These are phyloP conservation scores for Neolamprologus tretocephalus DNA, from an alignment of 2,113 vertebrate genomes.

Conservation along the genomic window DNA sequence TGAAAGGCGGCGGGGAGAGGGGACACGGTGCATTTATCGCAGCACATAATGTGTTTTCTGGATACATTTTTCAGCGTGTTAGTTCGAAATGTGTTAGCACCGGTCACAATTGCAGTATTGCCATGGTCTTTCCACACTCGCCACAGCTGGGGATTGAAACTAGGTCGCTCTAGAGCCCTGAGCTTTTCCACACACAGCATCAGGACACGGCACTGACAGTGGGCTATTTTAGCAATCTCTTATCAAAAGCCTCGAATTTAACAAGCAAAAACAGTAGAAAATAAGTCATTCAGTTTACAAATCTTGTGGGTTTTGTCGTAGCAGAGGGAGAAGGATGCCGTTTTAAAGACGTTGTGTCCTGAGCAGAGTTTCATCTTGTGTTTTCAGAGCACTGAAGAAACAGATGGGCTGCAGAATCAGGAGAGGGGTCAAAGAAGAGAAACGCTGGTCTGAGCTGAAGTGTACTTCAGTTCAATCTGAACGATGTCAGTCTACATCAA, in stretches of 20 bases:
- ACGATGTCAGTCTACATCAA: neutral
- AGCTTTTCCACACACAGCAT: neutral
- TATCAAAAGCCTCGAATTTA: neutral
- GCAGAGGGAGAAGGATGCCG: neutral
- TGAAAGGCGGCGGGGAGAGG: neutral
- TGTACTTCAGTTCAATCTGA: neutral
- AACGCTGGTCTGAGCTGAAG: slow-evolving; percentile 20
- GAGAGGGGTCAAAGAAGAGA: neutral
- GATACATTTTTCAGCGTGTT: neutral
- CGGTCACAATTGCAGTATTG: neutral
- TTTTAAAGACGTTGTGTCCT: neutral
- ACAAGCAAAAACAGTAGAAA: neutral
- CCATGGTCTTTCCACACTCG: neutral
- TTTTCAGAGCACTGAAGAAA: slow-evolving; percentile 19
- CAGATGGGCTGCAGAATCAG: neutral
- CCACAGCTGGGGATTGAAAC: neutral
- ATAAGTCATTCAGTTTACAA: neutral
- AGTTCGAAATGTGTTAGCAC: rapidly evolving
- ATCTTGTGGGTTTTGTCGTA: neutral
- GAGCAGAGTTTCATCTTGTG: neutral
- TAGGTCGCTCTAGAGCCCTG: neutral
- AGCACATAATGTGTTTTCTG: neutral
- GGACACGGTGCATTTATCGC: neutral
- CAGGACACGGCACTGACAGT: neutral
- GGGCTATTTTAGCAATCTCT: neutral